Percentiles rank a stretch among this genome's conserved stretches.
These are phyloP conservation scores for Indicator maculatus DNA, from an alignment of 2,113 vertebrate genomes.

Conservation along the genomic window DNA sequence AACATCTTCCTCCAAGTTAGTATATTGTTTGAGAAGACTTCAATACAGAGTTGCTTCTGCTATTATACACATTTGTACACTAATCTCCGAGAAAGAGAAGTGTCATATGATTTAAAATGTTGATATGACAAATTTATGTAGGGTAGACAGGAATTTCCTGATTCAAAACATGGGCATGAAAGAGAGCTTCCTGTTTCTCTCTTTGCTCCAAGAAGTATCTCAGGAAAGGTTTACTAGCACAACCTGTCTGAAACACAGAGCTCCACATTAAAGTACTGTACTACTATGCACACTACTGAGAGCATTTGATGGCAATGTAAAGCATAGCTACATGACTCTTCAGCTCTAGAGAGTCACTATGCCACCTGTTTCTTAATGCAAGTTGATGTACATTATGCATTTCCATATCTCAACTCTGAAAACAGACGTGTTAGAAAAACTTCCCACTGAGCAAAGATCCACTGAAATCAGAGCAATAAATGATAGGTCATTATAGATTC, in stretches of 20 bases:
- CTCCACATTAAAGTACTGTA: background rate
- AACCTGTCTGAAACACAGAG: background rate
- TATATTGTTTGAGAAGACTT: background rate
- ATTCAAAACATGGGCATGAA: constrained; percentile 48
- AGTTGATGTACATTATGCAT: background rate
- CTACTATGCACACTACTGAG: background rate
- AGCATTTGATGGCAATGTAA: background rate
- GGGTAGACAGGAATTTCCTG: constrained; percentile 64
- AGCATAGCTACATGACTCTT: background rate
- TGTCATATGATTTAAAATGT: background rate
- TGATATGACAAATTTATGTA: constrained; percentile 20
- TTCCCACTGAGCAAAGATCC: background rate
- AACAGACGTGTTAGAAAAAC: background rate
- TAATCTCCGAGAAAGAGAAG: background rate
- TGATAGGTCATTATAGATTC: background rate
- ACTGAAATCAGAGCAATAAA: background rate
- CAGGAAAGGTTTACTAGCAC: background rate
- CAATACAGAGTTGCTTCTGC: background rate
- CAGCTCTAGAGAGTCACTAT: background rate
- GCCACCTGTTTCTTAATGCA: background rate
- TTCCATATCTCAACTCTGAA: background rate
- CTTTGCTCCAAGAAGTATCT: background rate
- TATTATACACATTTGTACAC: background rate
- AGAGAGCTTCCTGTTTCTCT: constrained; percentile 24
- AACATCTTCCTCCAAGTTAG: background rate